phyloP scores from a whole-genome alignment of 2,888 invertebrate genomes.

The Lycaena phlaeas region DNA sequence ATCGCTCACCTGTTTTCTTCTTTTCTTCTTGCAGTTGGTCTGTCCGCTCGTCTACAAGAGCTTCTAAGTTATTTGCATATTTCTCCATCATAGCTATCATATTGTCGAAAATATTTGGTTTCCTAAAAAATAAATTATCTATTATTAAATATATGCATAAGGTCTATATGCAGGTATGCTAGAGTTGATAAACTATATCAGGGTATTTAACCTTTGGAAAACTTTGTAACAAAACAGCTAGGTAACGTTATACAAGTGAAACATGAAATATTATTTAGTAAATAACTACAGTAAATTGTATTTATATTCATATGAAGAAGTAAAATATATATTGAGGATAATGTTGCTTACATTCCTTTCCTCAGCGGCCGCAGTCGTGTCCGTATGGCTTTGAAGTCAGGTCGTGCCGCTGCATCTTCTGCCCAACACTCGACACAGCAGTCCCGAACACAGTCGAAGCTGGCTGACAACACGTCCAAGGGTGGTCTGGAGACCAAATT shows the following conservation, averaged over 20 bases:
- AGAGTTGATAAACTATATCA: no score
- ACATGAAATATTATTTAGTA: no score
- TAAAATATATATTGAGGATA: no score
- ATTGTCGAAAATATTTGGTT: slow-evolving; percentile 96
- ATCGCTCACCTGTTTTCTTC: slow-evolving; percentile 93
- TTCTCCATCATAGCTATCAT: slow-evolving; percentile 99
- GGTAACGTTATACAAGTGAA: no score
- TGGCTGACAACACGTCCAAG: slow-evolving; percentile 82
- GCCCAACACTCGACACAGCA: slow-evolving; percentile 91
- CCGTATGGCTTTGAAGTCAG: slow-evolving; percentile 88
- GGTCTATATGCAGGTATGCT: no score
- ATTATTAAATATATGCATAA: no score
- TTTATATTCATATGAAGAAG: no score
- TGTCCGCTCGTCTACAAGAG: slow-evolving; percentile 93
- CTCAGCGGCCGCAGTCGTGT: slow-evolving; percentile 84
- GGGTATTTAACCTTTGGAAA: no score
- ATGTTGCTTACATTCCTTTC: slow-evolving; percentile 85
- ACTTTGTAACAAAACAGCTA: not conserved
- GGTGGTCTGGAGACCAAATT: slow-evolving; percentile 79
- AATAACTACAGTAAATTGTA: no score
- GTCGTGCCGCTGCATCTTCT: slow-evolving; percentile 84
- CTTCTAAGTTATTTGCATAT: slow-evolving; percentile 95
- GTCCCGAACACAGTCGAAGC: slow-evolving; percentile 89
- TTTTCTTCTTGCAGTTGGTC: slow-evolving; percentile 96
- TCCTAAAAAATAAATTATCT: no score